Evolutionary conservation across 2,797 vertebrate species (phyloP).

Genomic region (Neopelma chrysocephalum): DNA sequence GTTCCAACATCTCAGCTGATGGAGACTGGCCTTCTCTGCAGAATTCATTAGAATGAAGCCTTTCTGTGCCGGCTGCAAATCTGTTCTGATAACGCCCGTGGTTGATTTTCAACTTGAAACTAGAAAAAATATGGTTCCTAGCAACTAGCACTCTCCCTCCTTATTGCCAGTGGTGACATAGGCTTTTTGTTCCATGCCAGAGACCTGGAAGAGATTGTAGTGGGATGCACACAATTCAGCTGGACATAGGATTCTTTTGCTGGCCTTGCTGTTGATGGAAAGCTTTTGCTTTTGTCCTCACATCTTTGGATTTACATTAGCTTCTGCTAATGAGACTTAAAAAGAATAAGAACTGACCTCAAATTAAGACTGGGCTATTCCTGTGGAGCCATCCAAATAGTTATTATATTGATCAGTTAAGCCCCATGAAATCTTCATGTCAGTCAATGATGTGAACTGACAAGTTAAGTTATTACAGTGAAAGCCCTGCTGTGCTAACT

Average conservation of each 20-base stretch:
- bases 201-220: neutral
- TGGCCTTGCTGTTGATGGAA: neutral
- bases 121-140: neutral
- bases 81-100: neutral
- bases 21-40: neutral
- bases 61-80: neutral
- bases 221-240: neutral
- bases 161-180: neutral
- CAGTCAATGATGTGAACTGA: conserved; percentile 44
- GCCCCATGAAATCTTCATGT: conserved; percentile 29
- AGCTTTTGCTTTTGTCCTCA: conserved; percentile 23
- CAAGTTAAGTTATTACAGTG: conserved; percentile 55
- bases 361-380: conserved; percentile 41
- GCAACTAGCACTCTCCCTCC: neutral
- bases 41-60: neutral
- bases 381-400: conserved; percentile 34
- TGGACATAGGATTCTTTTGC: neutral
- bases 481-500: conserved; percentile 38
- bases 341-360: conserved; percentile 39
- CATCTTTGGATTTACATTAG: neutral
- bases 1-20: neutral
- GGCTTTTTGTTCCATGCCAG: neutral
- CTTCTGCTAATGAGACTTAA: conserved; percentile 39
- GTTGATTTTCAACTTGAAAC: neutral
- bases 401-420: conserved; percentile 55